These are phyloP conservation scores for Stegana nigrithorax DNA, from an alignment of 2,888 invertebrate genomes.

Conservation along the genomic window DNA sequence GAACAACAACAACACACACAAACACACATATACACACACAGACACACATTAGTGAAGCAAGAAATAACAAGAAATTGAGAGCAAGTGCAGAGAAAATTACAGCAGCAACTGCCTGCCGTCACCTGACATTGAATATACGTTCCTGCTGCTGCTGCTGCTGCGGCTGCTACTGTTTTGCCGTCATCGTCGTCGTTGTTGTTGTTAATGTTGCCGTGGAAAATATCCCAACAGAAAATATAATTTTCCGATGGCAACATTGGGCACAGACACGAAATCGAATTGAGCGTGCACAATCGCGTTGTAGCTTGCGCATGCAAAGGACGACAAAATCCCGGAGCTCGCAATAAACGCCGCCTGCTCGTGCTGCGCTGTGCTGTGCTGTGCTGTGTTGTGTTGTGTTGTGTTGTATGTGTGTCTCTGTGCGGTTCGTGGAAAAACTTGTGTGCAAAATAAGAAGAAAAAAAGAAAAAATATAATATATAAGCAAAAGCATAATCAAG, in stretches of 20 bases:
- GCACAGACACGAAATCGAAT: conserved; percentile 5
- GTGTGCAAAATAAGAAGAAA: conserved; percentile 15
- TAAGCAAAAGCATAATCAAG: conserved; percentile 15
- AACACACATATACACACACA: not conserved
- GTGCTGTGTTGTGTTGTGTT: conserved; percentile 11
- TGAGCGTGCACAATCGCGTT: conserved; percentile 11
- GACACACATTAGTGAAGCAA: too few relatives aligned
- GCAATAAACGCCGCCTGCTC: not conserved
- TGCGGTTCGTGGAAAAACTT: conserved; percentile 13
- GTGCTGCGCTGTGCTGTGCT: too few relatives aligned
- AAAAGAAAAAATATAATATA: conserved; percentile 49
- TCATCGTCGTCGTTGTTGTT: too few relatives aligned
- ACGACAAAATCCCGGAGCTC: not conserved
- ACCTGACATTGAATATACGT: conserved; percentile 63
- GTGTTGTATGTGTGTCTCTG: too few relatives aligned
- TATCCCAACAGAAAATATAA: conserved; percentile 12
- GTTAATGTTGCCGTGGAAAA: not conserved
- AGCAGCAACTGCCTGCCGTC: conserved; percentile 44
- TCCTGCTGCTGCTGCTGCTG: not conserved
- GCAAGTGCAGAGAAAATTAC: conserved; percentile 53
- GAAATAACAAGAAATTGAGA: conserved; percentile 45
- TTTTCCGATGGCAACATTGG: conserved; percentile 7
- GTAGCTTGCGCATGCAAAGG: conserved; percentile 11
- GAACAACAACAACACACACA: not conserved
- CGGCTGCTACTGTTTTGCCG: not conserved